phyloP scores from a whole-genome alignment of 1,140 invertebrate genomes.

The Nebria ingens region DNA sequence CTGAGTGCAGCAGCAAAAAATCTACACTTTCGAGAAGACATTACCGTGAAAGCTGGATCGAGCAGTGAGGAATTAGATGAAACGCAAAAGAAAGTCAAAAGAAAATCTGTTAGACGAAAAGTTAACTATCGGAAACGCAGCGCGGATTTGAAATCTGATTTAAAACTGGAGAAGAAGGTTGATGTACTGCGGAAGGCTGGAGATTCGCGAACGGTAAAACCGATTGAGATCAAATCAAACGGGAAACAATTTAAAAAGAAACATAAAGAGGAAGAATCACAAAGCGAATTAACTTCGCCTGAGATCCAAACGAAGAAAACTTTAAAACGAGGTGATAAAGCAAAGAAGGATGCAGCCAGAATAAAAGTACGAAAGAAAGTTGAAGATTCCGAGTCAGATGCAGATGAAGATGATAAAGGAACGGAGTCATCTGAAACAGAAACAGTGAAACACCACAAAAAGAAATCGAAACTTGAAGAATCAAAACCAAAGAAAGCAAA shows the following conservation, averaged over 20 bases:
- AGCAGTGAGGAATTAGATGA: slow-evolving; percentile 25
- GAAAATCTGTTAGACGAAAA: slow-evolving; percentile 4
- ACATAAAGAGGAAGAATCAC: neutral
- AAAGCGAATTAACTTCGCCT: neutral
- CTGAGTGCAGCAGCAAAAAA: slow-evolving; percentile 27
- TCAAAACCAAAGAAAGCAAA: neutral
- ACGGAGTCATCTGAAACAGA: neutral
- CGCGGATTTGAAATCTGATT: slow-evolving; percentile 19
- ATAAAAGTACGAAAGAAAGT: slow-evolving; percentile 1
- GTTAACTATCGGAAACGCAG: slow-evolving; percentile 11
- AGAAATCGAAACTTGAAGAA: neutral
- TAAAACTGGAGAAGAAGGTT: neutral
- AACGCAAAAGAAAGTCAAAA: slow-evolving; percentile 20
- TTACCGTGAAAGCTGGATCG: slow-evolving; percentile 12
- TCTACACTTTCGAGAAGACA: slow-evolving; percentile 26
- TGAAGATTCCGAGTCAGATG: slow-evolving; percentile 16
- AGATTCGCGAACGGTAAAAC: slow-evolving; percentile 16
- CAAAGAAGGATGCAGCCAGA: neutral
- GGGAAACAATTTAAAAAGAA: neutral
- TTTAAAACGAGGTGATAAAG: too few relatives aligned
- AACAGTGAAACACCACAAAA: neutral
- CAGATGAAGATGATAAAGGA: slow-evolving; percentile 6
- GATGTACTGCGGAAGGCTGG: slow-evolving; percentile 21
- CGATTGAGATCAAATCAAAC: neutral
- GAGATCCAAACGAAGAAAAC: neutral